These are phyloP conservation scores for Archips crataeganus DNA, from an alignment of 2,888 invertebrate genomes.

Conservation along the genomic window DNA sequence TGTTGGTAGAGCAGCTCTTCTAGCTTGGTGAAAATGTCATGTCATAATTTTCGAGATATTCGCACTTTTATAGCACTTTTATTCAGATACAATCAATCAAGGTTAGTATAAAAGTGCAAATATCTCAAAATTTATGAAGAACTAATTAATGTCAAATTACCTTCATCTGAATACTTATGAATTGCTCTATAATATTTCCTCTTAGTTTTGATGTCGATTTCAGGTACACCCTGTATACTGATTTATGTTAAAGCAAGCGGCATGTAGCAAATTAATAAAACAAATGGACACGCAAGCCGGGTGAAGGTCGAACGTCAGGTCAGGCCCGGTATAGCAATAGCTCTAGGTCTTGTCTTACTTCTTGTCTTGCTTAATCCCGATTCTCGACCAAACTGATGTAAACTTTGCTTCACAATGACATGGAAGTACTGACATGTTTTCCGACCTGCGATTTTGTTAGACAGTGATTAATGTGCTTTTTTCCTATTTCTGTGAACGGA, in stretches of 20 bases:
- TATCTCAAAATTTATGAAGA: no score
- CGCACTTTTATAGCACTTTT: no score
- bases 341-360: constrained; percentile 51
- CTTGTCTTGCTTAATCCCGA: constrained; percentile 48
- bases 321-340: constrained; percentile 48
- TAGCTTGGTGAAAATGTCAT: no score
- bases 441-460: constrained; percentile 1
- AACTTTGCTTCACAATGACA: constrained; percentile 3
- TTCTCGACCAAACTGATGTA: constrained; percentile 21
- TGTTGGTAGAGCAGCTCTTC: no score
- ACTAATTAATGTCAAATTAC: no score
- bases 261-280: constrained; percentile 46
- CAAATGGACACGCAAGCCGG: constrained; percentile 57
- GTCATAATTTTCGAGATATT: no score
- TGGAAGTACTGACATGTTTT: constrained; percentile 2
- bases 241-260: not conserved
- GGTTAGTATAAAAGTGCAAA: no score
- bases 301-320: constrained; percentile 67
- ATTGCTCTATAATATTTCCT: no score
- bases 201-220: no score
- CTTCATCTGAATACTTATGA: no score
- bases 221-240: not conserved
- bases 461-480: constrained; percentile 5
- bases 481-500: not conserved
- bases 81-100: no score